Base-by-base conservation (phyloP, 2,797 vertebrate genomes). In the Cirrhinus molitorella region DNA sequence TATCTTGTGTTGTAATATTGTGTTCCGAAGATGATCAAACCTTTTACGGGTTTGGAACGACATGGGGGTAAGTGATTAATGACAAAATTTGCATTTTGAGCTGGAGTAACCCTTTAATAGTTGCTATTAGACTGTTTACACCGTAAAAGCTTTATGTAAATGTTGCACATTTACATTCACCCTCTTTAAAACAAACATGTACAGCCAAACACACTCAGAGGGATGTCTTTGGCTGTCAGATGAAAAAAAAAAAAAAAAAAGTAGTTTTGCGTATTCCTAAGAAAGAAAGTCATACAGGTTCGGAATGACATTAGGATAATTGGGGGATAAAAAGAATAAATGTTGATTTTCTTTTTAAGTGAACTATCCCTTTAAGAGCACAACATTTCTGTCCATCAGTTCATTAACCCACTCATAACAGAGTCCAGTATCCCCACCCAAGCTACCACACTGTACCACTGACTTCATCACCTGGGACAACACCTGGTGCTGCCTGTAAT, bases 401-500 rank as follows among this genome's bases (percentile, higher is more conserved):
- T 45, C 80, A 84, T 83, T 86, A 80, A 82, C 71, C 79, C 40
- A 80, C 53, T 79, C 63, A 53, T 17, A 77, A 79, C 66, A 63
- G 11, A 19, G 40, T 19, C 34, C 66, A 81, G 23, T 19, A 70
- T n/a, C 37, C 40, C 23, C 23, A 23, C 14, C 19, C 49, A 23
- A 55, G 49, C 34, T n/a, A 76, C 71, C 19, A 65, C 28, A 9
- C 5, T 23, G 5, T 37, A 28, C 47, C 23, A 34, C 68, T 45
- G 31, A 51, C 61, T 57, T 59, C 55, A 57, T 74, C 43, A 37
- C 9, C 31, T 67, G 63, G 55, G 51, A 40, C 77, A 85, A 81
- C 79, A 88, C 85, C 70, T 84, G 83, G 25, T 79, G 73, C 74
- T 25, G 25, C 67, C 47, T n/a, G n/a, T 86, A 86, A 83, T 79